These are phyloP conservation scores for Achroia grisella DNA, from an alignment of 1,140 invertebrate genomes.

Conservation along the genomic window DNA sequence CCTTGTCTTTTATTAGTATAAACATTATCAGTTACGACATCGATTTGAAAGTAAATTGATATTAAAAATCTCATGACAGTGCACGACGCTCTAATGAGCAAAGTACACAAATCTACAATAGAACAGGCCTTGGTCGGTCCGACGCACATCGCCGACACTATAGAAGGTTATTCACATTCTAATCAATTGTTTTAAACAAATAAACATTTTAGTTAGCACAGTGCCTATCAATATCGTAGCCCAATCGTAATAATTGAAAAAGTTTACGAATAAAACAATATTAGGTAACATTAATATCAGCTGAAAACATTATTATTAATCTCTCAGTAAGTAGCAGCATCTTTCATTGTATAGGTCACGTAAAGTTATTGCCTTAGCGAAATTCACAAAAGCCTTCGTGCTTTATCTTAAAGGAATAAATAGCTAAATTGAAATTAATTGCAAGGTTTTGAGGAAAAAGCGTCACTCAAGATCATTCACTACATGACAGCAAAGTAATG, in stretches of 20 bases:
- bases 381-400: too few relatives aligned
- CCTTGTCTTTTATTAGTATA: too few relatives aligned
- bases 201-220: too few relatives aligned
- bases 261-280: too few relatives aligned
- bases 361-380: too few relatives aligned
- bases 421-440: constrained; percentile 2
- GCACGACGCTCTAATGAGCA: neutral
- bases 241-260: too few relatives aligned
- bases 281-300: too few relatives aligned
- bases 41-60: too few relatives aligned
- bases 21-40: neutral
- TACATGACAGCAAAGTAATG: neutral
- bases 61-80: constrained; percentile 1
- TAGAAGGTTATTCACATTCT: constrained; percentile 36
- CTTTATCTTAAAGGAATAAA: neutral
- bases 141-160: constrained; percentile 20
- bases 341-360: too few relatives aligned
- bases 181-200: neutral
- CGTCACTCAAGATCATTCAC: neutral
- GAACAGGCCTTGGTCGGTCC: constrained; percentile 25
- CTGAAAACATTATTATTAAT: too few relatives aligned
- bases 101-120: constrained; percentile 4
- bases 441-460: constrained; percentile 2
- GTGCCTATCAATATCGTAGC: too few relatives aligned
- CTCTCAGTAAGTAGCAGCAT: too few relatives aligned